A percentile compares a stretch with the other conserved stretches of the same genome.
Evolutionary conservation across 92 coral and sea anemone genomes (phyloP).

Genomic region (Nematostella vectensis): DNA sequence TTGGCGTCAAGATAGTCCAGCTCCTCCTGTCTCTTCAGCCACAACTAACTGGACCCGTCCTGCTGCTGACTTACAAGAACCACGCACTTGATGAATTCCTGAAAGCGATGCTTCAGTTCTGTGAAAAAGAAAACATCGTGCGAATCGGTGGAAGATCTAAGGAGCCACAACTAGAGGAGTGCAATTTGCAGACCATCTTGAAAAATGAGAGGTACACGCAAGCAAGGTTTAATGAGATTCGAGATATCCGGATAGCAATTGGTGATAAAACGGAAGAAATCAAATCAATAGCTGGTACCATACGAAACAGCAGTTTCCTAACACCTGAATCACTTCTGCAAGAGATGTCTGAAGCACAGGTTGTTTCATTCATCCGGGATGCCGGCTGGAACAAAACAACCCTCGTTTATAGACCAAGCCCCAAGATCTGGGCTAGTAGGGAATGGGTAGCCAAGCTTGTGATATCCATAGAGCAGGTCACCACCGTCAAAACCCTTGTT

Average conservation of each 20-base stretch:
- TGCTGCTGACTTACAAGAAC: slow-evolving; percentile 31
- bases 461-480: not conserved
- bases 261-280: not conserved
- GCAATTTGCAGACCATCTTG: slow-evolving; percentile 18
- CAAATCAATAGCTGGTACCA: not conserved
- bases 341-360: not conserved
- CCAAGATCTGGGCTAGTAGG: not conserved
- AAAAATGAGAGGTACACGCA: slow-evolving; percentile 2
- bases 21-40: slow-evolving; percentile 10
- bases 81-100: slow-evolving; percentile 31
- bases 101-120: slow-evolving; percentile 17
- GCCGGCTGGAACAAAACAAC: slow-evolving; percentile 3
- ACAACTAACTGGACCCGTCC: slow-evolving; percentile 13
- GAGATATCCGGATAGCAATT: not conserved
- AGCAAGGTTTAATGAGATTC: slow-evolving; percentile 8
- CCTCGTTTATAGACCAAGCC: not conserved
- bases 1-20: slow-evolving; percentile 4
- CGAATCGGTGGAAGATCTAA: slow-evolving; percentile 25
- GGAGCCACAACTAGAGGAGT: slow-evolving; percentile 16
- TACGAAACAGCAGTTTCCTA: not conserved
- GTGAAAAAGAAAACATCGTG: slow-evolving; percentile 9
- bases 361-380: not conserved
- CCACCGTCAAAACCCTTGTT: not conserved
- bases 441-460: not conserved
- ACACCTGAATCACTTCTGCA: not conserved